phyloP scores from a whole-genome alignment of 2,888 invertebrate species.

The Ecliptopera silaceata region DNA sequence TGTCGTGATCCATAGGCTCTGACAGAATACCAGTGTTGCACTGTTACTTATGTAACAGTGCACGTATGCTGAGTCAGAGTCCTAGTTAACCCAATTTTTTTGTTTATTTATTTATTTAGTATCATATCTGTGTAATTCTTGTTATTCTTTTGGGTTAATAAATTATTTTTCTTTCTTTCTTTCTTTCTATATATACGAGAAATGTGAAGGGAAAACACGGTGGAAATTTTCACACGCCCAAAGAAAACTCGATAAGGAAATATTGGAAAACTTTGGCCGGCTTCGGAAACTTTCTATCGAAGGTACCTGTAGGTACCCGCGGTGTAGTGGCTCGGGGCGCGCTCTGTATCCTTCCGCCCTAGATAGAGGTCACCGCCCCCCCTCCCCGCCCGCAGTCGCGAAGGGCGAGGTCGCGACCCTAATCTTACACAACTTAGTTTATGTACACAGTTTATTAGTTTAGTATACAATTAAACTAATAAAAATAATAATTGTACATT shows the following conservation, averaged over 20 bases:
- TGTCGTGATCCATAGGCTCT: no score
- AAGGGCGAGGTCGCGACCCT: conserved; percentile 27
- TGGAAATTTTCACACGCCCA: conserved; percentile 1
- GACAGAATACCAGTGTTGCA: no score
- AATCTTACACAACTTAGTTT: neutral
- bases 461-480: neutral
- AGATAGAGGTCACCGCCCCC: conserved; percentile 29
- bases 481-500: neutral
- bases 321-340: conserved; percentile 7
- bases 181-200: no score
- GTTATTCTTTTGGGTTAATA: no score
- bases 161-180: no score
- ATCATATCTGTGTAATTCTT: no score
- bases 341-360: conserved; percentile 14
- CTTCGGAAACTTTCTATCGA: conserved; percentile 6
- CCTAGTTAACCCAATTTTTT: no score
- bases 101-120: no score
- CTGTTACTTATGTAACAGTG: no score
- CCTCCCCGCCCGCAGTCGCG: conserved; percentile 16
- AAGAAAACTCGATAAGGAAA: conserved; percentile 9
- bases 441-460: neutral
- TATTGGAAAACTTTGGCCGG: conserved; percentile 15
- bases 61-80: no score
- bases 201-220: neutral
- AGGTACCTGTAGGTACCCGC: conserved; percentile 4